phyloP scores from a whole-genome alignment of 2,888 invertebrate genomes.

The Adela reaumurella region DNA sequence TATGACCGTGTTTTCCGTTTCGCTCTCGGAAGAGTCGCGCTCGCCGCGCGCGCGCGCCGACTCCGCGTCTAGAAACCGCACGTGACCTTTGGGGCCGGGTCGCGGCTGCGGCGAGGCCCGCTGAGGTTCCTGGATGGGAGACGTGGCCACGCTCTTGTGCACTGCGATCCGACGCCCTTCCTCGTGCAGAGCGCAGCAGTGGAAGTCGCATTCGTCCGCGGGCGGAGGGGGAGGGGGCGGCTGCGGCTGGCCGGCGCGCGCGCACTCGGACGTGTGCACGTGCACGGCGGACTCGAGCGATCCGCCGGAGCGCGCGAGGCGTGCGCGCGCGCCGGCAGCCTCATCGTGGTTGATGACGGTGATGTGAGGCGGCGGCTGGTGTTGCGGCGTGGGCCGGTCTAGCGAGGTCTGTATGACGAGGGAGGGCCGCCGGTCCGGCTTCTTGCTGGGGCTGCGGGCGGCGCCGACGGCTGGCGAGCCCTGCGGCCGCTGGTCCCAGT shows the following conservation, averaged over 20 bases:
- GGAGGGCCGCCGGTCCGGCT: slow-evolving; percentile 62
- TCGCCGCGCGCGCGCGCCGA: slow-evolving; percentile 56
- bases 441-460: slow-evolving; percentile 46
- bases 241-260: slow-evolving; percentile 69
- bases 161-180: slow-evolving; percentile 89
- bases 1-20: slow-evolving; percentile 89
- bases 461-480: slow-evolving; percentile 58
- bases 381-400: slow-evolving; percentile 63
- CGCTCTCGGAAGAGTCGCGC: slow-evolving; percentile 87
- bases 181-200: slow-evolving; percentile 92
- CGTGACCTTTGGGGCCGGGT: slow-evolving; percentile 69
- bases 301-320: slow-evolving; percentile 59
- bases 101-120: slow-evolving; percentile 60
- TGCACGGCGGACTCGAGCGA: slow-evolving; percentile 73
- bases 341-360: slow-evolving; percentile 93
- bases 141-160: slow-evolving; percentile 89
- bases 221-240: slow-evolving; percentile 60
- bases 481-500: slow-evolving; percentile 90
- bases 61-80: slow-evolving; percentile 81
- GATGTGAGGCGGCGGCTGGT: slow-evolving; percentile 77
- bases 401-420: slow-evolving; percentile 73
- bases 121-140: slow-evolving; percentile 81
- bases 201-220: slow-evolving; percentile 90
- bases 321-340: slow-evolving; percentile 62
- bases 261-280: slow-evolving; percentile 80